Evolutionary conservation across 2,797 vertebrate species (phyloP).

Genomic region (Podargus strigoides): DNA sequence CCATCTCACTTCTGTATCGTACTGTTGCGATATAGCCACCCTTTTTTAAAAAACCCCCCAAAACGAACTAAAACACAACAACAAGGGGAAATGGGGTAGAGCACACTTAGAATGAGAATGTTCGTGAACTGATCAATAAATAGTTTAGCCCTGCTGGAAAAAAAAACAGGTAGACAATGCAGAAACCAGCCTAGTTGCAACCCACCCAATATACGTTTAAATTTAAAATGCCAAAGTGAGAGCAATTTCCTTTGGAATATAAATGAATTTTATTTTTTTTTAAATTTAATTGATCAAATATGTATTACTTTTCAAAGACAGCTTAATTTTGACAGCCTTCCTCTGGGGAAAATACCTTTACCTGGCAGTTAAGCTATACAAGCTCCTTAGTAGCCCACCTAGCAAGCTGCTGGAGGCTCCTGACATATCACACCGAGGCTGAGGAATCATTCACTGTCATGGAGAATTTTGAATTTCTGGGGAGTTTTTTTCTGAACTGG

Average conservation of each 20-base stretch:
- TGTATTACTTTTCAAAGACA: background rate
- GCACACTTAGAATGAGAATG: background rate
- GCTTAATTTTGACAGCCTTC: slow-evolving; percentile 2
- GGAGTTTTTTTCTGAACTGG: background rate
- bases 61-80: background rate
- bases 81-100: background rate
- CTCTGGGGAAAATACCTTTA: slow-evolving; percentile 45
- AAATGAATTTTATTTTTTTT: background rate
- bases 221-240: background rate
- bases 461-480: background rate
- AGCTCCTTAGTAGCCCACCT: slow-evolving; percentile 1
- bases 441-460: background rate
- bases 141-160: background rate
- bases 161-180: background rate
- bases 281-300: background rate
- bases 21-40: background rate
- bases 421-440: background rate
- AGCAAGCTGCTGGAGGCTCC: slow-evolving; percentile 2
- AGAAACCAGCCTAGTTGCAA: background rate
- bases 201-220: background rate
- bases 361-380: background rate
- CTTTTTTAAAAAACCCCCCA: fast-evolving
- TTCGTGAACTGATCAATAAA: background rate
- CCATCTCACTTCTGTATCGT: background rate
- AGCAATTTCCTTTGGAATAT: background rate